These are phyloP conservation scores for Diglossa cyanea DNA, from an alignment of 2,797 vertebrate species.

Conservation along the genomic window DNA sequence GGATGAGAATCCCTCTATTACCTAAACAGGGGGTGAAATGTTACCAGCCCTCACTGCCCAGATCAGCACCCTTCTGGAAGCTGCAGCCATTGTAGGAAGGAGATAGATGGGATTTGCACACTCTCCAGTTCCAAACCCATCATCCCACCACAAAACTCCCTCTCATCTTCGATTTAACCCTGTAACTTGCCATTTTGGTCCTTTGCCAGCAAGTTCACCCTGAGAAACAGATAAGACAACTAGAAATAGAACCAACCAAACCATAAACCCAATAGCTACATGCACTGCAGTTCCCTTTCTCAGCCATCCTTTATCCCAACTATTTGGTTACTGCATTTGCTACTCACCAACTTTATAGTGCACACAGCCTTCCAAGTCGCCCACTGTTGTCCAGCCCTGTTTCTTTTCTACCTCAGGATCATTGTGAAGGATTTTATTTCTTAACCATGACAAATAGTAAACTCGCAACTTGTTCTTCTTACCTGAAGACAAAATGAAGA, in stretches of 20 bases:
- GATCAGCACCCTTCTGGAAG: neutral
- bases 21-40: neutral
- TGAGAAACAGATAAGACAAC: neutral
- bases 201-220: neutral
- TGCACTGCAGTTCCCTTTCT: neutral
- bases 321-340: neutral
- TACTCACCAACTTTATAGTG: slow-evolving; percentile 98
- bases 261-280: neutral
- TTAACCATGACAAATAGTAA: slow-evolving; percentile 97
- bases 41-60: neutral
- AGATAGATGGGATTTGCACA: neutral
- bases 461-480: slow-evolving; percentile 98
- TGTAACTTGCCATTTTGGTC: neutral
- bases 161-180: neutral
- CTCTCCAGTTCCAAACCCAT: neutral
- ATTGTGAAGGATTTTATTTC: slow-evolving; percentile 98
- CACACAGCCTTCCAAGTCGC: slow-evolving; percentile 94
- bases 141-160: neutral
- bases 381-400: slow-evolving; percentile 96
- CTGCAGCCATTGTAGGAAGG: neutral
- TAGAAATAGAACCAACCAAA: neutral
- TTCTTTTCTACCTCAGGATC: slow-evolving; percentile 98
- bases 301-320: neutral
- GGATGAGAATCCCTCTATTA: neutral
- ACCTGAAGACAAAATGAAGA: slow-evolving; percentile 75